phyloP scores from a whole-genome alignment of 2,113 vertebrate species.

The Zosterops pallidus region DNA sequence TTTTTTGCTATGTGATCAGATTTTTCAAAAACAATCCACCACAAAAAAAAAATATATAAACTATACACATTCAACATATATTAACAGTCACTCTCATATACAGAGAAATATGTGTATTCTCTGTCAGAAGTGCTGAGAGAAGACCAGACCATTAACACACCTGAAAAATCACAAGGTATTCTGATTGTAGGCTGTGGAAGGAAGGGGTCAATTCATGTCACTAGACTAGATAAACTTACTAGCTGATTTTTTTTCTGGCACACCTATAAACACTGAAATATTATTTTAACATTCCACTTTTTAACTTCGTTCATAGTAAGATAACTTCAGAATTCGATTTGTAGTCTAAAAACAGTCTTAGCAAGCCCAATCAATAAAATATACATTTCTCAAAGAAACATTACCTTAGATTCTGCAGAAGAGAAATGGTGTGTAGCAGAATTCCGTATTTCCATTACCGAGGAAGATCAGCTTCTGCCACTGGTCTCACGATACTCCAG shows the following conservation, averaged over 20 bases:
- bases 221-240: background rate
- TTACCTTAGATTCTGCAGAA: background rate
- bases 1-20: background rate
- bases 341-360: background rate
- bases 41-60: background rate
- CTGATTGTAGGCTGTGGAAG: background rate
- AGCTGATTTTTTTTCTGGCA: background rate
- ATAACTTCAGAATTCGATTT: background rate
- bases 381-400: background rate
- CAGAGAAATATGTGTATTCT: background rate
- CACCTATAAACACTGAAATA: background rate
- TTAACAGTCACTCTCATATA: background rate
- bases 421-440: background rate
- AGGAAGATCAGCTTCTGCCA: background rate
- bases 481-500: background rate
- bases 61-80: background rate
- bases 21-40: background rate
- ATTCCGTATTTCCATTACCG: background rate
- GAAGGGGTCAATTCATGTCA: background rate
- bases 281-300: background rate
- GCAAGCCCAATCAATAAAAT: background rate
- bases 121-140: background rate
- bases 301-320: background rate
- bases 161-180: background rate
- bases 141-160: background rate